Evolutionary conservation across 1,140 invertebrate genomes (phyloP).

Genomic region (Melitaea cinxia): DNA sequence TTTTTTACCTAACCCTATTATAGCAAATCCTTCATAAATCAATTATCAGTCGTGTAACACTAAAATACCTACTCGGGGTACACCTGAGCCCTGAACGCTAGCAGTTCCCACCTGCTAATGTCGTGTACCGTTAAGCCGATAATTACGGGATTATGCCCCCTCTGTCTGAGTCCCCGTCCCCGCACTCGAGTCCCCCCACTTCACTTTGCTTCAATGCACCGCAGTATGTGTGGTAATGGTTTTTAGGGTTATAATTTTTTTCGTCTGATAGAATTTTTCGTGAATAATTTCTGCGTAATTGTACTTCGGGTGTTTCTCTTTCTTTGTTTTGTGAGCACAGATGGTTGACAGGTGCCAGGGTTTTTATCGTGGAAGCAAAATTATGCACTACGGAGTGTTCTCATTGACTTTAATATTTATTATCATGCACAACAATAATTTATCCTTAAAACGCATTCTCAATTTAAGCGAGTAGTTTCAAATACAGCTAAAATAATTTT

Average conservation of each 20-base stretch:
- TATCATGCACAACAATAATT: conserved; percentile 7
- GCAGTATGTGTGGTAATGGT: conserved; percentile 73
- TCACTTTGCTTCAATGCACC: conserved; percentile 68
- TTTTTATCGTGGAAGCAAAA: conserved; percentile 40
- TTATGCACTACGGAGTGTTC: conserved; percentile 37
- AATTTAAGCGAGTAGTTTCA: too few relatives aligned
- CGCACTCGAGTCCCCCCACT: conserved; percentile 48
- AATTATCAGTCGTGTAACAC: conserved; percentile 61
- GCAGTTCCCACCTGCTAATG: conserved; percentile 68
- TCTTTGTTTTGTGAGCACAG: conserved; percentile 42
- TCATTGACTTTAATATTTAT: conserved; percentile 40
- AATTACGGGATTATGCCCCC: conserved; percentile 75
- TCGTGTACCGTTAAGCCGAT: conserved; percentile 75
- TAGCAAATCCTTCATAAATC: conserved; percentile 60
- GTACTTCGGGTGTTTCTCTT: conserved; percentile 51
- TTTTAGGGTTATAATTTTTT: conserved; percentile 74
- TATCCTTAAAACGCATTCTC: background rate
- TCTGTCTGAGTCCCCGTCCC: conserved; percentile 52
- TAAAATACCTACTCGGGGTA: conserved; percentile 53
- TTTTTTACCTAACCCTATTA: conserved; percentile 48
- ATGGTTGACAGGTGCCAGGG: conserved; percentile 40
- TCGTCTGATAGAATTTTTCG: conserved; percentile 71
- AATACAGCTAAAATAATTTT: too few relatives aligned
- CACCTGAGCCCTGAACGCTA: conserved; percentile 49
- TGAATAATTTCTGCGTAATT: conserved; percentile 70